Conservation (phyloP, 2,888 invertebrate genomes). For the Neria commutata region DNA sequence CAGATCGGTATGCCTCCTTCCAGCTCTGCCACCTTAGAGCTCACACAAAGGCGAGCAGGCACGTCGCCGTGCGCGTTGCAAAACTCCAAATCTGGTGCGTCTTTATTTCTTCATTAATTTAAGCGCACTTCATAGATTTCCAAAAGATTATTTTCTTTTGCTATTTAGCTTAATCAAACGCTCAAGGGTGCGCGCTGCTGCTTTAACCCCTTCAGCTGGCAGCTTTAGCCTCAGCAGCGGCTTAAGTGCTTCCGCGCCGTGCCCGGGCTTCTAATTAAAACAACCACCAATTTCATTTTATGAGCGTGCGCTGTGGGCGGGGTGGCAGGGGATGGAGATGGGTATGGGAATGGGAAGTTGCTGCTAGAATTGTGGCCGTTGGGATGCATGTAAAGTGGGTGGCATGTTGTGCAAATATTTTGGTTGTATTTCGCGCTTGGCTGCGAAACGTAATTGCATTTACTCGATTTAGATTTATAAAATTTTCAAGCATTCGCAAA, state of each 20-base stretch:
- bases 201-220: conserved; percentile 46
- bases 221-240: too few species aligned
- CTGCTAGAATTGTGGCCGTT: neutral
- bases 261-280: conserved; percentile 52
- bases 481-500: neutral
- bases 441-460: conserved; percentile 42
- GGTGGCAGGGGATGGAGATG: conserved; percentile 11
- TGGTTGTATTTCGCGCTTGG: conserved; percentile 50
- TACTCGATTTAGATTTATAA: conserved; percentile 22
- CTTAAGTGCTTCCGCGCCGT: conserved; percentile 23
- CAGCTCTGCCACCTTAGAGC: neutral
- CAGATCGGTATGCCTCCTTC: neutral
- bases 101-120: conserved; percentile 60
- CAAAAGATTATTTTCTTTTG: conserved; percentile 46
- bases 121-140: conserved; percentile 49
- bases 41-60: conserved; percentile 14
- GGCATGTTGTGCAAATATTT: conserved; percentile 45
- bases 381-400: neutral
- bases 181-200: neutral
- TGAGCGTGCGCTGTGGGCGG: conserved; percentile 16
- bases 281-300: conserved; percentile 46
- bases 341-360: neutral
- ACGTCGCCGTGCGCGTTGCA: conserved; percentile 37
- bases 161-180: neutral
- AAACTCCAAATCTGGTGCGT: conserved; percentile 49